Conservation (phyloP, 2,113 vertebrate species). For the Probosciger aterrimus region DNA sequence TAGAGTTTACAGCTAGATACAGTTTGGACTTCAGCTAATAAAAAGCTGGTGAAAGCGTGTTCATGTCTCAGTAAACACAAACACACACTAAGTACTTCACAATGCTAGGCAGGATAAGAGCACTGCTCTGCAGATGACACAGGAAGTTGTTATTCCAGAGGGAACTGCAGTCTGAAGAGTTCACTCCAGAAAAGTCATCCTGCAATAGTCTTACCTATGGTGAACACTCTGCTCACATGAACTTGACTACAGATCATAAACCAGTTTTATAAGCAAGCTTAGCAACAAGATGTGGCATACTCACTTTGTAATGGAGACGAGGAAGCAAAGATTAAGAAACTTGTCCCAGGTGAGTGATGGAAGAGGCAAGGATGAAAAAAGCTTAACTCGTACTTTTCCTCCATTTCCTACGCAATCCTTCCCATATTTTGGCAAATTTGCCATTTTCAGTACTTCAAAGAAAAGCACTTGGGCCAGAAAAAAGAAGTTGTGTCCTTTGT, state of each 20-base stretch:
- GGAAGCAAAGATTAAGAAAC: neutral
- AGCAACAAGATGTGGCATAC: neutral
- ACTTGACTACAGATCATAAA: neutral
- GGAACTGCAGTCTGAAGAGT: accelerated
- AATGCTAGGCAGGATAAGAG: neutral
- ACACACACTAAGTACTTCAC: neutral
- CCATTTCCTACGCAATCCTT: neutral
- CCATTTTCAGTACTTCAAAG: neutral
- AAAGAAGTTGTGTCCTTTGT: neutral
- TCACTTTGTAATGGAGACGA: neutral
- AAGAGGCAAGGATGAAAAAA: neutral
- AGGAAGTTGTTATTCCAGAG: neutral
- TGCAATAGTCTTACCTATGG: accelerated
- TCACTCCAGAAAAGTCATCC: neutral
- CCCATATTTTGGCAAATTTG: neutral
- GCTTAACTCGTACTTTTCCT: neutral
- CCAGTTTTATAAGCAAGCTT: neutral
- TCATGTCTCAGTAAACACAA: neutral
- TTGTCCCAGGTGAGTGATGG: too few species aligned
- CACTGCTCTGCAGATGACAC: neutral
- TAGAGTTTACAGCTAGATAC: neutral
- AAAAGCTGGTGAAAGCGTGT: neutral
- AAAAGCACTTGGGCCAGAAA: neutral
- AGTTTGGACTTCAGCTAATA: neutral
- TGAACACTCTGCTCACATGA: accelerated